phyloP scores from a whole-genome alignment of 1,140 invertebrate genomes.

The Laodelphax striatellus region DNA sequence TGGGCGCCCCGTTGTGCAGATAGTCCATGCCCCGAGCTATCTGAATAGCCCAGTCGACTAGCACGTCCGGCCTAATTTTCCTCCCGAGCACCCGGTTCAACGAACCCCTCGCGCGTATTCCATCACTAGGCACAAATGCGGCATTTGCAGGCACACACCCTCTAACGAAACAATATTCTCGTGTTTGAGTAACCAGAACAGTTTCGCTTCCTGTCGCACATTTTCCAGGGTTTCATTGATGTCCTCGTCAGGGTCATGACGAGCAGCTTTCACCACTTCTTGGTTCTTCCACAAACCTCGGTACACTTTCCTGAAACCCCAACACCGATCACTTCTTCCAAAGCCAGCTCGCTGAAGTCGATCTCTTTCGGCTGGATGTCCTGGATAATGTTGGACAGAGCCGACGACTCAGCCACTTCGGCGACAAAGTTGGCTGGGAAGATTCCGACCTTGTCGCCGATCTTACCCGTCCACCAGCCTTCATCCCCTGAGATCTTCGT shows the following conservation, averaged over 20 bases:
- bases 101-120: conserved; percentile 91
- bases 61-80: conserved; percentile 82
- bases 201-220: conserved; percentile 86
- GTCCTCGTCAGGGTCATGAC: conserved; percentile 83
- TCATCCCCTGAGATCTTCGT: conserved; percentile 91
- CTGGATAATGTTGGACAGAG: conserved; percentile 48
- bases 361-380: conserved; percentile 76
- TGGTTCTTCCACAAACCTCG: conserved; percentile 68
- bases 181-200: conserved; percentile 88
- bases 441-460: conserved; percentile 77
- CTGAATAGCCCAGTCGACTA: conserved; percentile 94
- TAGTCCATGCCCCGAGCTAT: conserved; percentile 94
- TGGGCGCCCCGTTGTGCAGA: conserved; percentile 82
- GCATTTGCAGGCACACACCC: conserved; percentile 83
- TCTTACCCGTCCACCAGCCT: conserved; percentile 96
- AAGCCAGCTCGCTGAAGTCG: conserved; percentile 69
- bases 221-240: conserved; percentile 73
- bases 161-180: conserved; percentile 87
- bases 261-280: conserved; percentile 88
- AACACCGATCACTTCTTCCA: conserved; percentile 92
- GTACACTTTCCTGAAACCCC: conserved; percentile 94
- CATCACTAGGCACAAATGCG: conserved; percentile 91
- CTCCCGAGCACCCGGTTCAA: conserved; percentile 81
- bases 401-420: conserved; percentile 36
- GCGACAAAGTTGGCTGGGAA: conserved; percentile 88